Conservation (phyloP, 2,797 vertebrate genomes). For the Onychomys torridus region DNA sequence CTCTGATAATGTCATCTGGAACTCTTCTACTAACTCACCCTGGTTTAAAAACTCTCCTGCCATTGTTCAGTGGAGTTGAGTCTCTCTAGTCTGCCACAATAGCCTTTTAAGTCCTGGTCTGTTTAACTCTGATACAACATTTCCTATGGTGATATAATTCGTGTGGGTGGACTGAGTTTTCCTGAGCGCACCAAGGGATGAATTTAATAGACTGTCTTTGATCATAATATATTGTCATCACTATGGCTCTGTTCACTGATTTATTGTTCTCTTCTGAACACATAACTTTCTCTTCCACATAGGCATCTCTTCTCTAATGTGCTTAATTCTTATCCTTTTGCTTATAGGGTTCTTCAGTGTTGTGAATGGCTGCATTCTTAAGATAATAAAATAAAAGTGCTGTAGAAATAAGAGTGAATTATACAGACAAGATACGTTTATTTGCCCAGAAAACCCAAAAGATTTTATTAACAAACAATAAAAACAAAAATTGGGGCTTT, state of each 20-base stretch:
- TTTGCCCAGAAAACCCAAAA: constrained; percentile 13
- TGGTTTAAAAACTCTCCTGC: not conserved
- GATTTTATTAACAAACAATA: not conserved
- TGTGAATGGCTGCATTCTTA: not conserved
- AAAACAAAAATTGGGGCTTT: not conserved
- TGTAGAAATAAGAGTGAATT: not conserved
- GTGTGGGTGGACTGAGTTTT: not conserved
- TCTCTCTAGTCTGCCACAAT: not conserved
- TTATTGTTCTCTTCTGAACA: not conserved
- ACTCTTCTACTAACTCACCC: not conserved
- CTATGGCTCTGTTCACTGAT: too few relatives aligned
- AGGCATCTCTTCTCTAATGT: not conserved
- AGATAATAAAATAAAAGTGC: not conserved
- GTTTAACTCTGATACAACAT: not conserved
- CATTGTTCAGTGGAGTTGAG: not conserved
- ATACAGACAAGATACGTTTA: not conserved
- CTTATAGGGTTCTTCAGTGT: not conserved
- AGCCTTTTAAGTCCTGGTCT: not conserved
- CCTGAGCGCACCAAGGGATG: too few relatives aligned
- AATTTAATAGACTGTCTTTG: not conserved
- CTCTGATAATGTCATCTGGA: not conserved
- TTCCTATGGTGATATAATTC: not conserved
- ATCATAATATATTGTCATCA: not conserved
- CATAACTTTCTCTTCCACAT: not conserved
- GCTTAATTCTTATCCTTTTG: not conserved